A percentile compares a stretch with the other conserved stretches of the same genome.
Evolutionary conservation across 2,113 vertebrate genomes (phyloP).

Genomic region (Cebus imitator): DNA sequence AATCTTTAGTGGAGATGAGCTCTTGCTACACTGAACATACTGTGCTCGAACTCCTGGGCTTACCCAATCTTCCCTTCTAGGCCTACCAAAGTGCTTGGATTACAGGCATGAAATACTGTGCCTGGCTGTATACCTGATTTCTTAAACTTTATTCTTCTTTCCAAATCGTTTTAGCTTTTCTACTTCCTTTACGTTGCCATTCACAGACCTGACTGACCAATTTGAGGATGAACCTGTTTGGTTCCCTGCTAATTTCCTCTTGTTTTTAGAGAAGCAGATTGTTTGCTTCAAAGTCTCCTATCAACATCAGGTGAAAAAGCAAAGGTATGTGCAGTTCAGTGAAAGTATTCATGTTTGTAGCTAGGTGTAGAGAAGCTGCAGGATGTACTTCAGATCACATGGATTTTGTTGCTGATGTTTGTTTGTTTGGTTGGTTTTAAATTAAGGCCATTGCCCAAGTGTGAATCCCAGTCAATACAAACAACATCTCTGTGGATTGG

Average conservation of each 20-base stretch:
- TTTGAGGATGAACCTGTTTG: not conserved
- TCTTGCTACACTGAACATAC: too few species aligned
- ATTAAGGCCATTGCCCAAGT: not conserved
- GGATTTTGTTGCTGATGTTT: not conserved
- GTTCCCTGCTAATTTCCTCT: not conserved
- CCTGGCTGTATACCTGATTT: not conserved
- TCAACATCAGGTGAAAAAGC: not conserved
- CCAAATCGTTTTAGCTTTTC: not conserved
- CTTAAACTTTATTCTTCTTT: not conserved
- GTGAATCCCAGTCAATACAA: not conserved
- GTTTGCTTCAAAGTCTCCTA: not conserved
- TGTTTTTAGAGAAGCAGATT: not conserved
- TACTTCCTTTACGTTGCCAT: not conserved
- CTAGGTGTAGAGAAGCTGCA: not conserved
- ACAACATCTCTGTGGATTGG: not conserved
- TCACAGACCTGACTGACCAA: not conserved
- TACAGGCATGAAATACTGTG: too few species aligned
- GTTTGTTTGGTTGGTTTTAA: not conserved
- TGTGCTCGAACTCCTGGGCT: too few species aligned
- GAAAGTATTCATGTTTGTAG: not conserved
- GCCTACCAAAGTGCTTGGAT: too few species aligned
- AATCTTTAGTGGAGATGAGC: too few species aligned
- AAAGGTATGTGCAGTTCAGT: not conserved
- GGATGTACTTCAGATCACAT: not conserved
- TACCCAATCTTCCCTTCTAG: too few species aligned